Evolutionary conservation across 1,140 invertebrate species (phyloP).

Genomic region (Hyles euphorbiae): DNA sequence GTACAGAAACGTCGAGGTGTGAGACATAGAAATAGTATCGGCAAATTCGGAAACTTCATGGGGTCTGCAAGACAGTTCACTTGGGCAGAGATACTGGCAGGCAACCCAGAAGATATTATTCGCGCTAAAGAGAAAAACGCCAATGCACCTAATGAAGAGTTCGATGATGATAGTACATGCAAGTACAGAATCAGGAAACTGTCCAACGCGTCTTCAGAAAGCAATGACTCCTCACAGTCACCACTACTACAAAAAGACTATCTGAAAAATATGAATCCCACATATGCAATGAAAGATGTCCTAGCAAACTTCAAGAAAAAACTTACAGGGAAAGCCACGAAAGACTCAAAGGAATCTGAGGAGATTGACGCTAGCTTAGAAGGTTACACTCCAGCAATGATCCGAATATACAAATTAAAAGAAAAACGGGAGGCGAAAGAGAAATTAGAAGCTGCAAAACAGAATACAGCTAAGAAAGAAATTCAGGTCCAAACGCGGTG

Average conservation of each 20-base stretch:
- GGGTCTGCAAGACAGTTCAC: conserved; percentile 71
- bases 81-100: conserved; percentile 76
- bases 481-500: conserved; percentile 25
- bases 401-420: conserved; percentile 65
- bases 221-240: conserved; percentile 49
- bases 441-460: conserved; percentile 47
- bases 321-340: conserved; percentile 42
- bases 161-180: conserved; percentile 63
- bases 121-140: conserved; percentile 60
- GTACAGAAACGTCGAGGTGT: conserved; percentile 64
- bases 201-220: conserved; percentile 58
- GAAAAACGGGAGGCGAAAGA: conserved; percentile 61
- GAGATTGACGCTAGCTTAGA: conserved; percentile 27
- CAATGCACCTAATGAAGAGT: conserved; percentile 34
- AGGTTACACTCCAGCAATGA: conserved; percentile 77
- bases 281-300: conserved; percentile 77
- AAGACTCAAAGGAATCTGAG: conserved; percentile 44
- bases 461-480: conserved; percentile 33
- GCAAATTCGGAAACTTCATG: conserved; percentile 73
- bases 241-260: conserved; percentile 66
- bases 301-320: conserved; percentile 67
- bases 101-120: conserved; percentile 76
- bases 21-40: conserved; percentile 64
- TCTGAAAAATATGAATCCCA: conserved; percentile 71
- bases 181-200: conserved; percentile 69